Evolutionary conservation across 2,797 vertebrate species (phyloP).

Genomic region (Galaxias olidus): DNA sequence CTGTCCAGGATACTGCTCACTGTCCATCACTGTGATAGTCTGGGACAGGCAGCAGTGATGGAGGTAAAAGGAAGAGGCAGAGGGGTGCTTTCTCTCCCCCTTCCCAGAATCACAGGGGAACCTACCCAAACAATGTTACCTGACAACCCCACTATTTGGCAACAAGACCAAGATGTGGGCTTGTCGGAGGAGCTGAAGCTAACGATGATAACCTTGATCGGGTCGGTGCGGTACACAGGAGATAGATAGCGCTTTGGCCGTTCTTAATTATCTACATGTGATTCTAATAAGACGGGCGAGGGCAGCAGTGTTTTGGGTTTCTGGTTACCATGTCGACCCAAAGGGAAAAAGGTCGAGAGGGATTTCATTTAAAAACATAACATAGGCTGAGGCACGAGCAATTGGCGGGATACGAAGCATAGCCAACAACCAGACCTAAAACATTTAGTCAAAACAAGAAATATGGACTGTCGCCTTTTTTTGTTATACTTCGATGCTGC

Average conservation of each 20-base stretch:
- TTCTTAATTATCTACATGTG: no score
- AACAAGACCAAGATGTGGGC: conserved; percentile 66
- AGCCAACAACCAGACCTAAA: no score
- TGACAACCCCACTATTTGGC: conserved; percentile 58
- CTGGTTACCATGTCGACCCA: no score
- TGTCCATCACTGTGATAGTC: conserved; percentile 52
- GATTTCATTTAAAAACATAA: neutral
- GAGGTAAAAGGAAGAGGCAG: neutral
- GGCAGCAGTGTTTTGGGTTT: no score
- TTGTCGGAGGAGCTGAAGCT: conserved; percentile 26
- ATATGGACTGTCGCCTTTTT: no score
- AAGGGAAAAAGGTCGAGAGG: no score
- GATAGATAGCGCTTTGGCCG: no score
- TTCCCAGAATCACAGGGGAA: conserved; percentile 54
- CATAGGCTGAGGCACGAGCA: neutral
- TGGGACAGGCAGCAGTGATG: conserved; percentile 57
- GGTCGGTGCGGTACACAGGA: no score
- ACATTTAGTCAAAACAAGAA: no score
- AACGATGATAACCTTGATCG: conserved; percentile 39
- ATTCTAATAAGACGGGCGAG: no score
- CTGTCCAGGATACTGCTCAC: conserved; percentile 51
- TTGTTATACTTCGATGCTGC: no score
- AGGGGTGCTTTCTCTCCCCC: neutral
- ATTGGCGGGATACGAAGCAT: no score
- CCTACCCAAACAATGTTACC: conserved; percentile 65